These are phyloP conservation scores for Ips nitidus DNA, from an alignment of 1,140 invertebrate species.

Conservation along the genomic window DNA sequence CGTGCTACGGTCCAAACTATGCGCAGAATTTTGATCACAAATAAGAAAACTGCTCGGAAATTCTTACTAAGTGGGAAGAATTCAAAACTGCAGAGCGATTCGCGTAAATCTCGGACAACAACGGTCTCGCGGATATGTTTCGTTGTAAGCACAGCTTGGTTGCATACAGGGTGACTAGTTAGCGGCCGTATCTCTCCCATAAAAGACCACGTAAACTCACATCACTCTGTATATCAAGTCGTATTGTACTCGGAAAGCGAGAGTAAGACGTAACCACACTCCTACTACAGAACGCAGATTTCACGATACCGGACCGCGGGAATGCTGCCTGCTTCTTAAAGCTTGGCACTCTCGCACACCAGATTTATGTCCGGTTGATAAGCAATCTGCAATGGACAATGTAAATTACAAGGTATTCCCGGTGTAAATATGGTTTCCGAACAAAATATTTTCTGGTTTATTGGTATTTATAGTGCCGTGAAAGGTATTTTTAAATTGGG, in stretches of 20 bases:
- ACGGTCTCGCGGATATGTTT: background rate
- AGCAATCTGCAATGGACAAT: constrained; percentile 34
- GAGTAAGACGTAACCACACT: constrained; percentile 33
- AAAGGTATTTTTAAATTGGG: constrained; percentile 28
- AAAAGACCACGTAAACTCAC: background rate
- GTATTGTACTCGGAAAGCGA: constrained; percentile 16
- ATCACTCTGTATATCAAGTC: constrained; percentile 15
- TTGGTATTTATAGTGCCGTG: constrained; percentile 9
- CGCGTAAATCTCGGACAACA: constrained; percentile 25
- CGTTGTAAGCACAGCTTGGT: background rate
- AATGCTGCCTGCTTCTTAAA: constrained; percentile 21
- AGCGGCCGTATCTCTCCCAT: background rate
- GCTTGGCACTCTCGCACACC: background rate
- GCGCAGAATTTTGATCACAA: constrained; percentile 33
- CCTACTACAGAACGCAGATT: constrained; percentile 36
- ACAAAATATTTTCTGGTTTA: constrained; percentile 32
- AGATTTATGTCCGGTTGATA: constrained; percentile 26
- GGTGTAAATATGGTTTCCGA: constrained; percentile 32
- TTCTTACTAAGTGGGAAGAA: constrained; percentile 34
- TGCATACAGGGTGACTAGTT: constrained; percentile 16
- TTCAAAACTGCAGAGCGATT: constrained; percentile 23
- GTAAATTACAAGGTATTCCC: constrained; percentile 34
- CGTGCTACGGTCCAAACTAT: constrained; percentile 8
- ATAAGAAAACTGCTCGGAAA: constrained; percentile 31
- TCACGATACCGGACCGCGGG: constrained; percentile 27